Base-by-base conservation (phyloP, 2,797 vertebrate genomes). In the Cuculus canorus region DNA sequence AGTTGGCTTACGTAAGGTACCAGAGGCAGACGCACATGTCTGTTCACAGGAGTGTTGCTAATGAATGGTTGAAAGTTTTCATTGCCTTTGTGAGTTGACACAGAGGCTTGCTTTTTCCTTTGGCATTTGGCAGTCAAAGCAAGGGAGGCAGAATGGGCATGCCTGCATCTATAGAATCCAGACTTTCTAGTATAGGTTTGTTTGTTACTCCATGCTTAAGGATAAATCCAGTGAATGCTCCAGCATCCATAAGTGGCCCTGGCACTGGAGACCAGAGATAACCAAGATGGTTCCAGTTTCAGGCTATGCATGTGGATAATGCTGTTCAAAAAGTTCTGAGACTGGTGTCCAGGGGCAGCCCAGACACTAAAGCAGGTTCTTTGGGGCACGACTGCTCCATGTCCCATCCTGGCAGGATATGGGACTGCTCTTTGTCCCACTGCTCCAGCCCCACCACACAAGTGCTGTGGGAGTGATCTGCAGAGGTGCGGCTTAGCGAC, bases 381-480 rank as follows among this genome's bases (percentile, higher is more conserved):
- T 4, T 28, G 25, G 24, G 33, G 5, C 25, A 13, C 2, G 2
- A 30, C 4, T 77, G 6, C 25, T 23, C 18, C 68, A 57, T 21
- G 9, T 41, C 8, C 57, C 21, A 32, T 22, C 19, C 30, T 95
- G 17, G 37, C 47, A 52, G 4, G 5, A 17, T 16, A 8, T 48
- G 57, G 13, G 9, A 11, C 5, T 88, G 28, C 14, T 85, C 33
- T 52, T 78, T 7, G 1, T 15, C 5, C 35, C 39, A 70, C 19
- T 3, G 3, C 25, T 52, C 3, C 0, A 1, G 76, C 17, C 21
- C 28, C 21, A 22, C 37, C 13, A 5, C 27, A 22, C 6, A 25
- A 3, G 2, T 47, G 33, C 12, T 23, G 3, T 18, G 28, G 35
- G 25, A 24, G 25, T 39, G 27, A 70, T 5, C 22, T 57, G 33